phyloP scores from a whole-genome alignment of 2,888 invertebrate genomes.

The Celastrina argiolus region DNA sequence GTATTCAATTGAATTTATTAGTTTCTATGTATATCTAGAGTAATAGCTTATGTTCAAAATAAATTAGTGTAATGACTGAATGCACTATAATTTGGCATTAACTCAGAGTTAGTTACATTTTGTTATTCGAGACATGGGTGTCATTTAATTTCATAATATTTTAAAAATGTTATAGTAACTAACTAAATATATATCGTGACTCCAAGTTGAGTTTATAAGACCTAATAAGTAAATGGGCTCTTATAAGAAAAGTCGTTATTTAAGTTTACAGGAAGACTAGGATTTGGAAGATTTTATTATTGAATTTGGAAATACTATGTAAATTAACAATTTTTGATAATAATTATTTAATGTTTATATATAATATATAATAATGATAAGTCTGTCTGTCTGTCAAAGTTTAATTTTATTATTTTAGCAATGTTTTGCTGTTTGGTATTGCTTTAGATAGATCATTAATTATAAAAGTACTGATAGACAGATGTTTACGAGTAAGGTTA shows the following conservation, averaged over 20 bases:
- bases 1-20: too few species aligned
- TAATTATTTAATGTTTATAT: too few species aligned
- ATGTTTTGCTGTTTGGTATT: not conserved
- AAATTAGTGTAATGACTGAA: not conserved
- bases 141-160: not conserved
- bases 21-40: not conserved
- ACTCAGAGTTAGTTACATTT: not conserved
- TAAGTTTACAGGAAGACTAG: too few species aligned
- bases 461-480: slow-evolving; percentile 39
- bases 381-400: too few species aligned
- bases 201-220: not conserved
- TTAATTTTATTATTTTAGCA: too few species aligned
- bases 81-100: not conserved
- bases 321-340: not conserved
- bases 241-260: too few species aligned
- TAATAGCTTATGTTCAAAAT: not conserved
- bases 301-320: not conserved
- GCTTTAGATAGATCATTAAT: slow-evolving; percentile 1
- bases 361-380: too few species aligned
- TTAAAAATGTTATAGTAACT: not conserved
- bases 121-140: not conserved
- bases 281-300: too few species aligned
- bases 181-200: not conserved
- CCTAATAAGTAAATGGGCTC: too few species aligned
- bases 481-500: slow-evolving; percentile 43